phyloP scores from a whole-genome alignment of 1,140 invertebrate species.

The Ceratina calcarata region DNA sequence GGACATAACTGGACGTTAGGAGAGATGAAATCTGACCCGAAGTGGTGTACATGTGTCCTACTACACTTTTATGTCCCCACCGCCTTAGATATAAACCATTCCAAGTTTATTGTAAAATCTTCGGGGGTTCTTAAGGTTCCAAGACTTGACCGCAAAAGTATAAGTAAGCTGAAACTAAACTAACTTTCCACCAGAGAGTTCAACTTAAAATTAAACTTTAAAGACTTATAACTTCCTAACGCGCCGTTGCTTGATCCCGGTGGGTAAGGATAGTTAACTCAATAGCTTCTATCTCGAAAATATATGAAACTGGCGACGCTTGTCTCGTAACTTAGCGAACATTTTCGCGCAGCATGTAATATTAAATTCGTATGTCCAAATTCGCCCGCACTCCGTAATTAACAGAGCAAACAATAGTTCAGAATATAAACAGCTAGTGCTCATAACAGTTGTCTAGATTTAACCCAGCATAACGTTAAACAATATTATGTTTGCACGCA shows the following conservation, averaged over 20 bases:
- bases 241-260: conserved; percentile 56
- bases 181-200: conserved; percentile 57
- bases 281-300: conserved; percentile 49
- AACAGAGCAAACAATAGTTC: background rate
- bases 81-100: conserved; percentile 55
- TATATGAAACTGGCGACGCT: conserved; percentile 23
- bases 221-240: conserved; percentile 72
- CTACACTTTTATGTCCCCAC: conserved; percentile 1
- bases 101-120: conserved; percentile 64
- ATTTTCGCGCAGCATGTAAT: conserved; percentile 25
- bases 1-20: too few relatives aligned
- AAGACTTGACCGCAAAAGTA: conserved; percentile 61
- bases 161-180: conserved; percentile 66
- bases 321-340: background rate
- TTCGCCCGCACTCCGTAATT: background rate
- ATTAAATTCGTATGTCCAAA: conserved; percentile 10
- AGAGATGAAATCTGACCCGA: background rate
- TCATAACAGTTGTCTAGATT: background rate
- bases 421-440: background rate
- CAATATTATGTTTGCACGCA: background rate
- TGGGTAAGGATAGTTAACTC: conserved; percentile 60
- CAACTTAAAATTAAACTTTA: conserved; percentile 73
- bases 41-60: background rate
- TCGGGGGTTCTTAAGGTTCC: conserved; percentile 61
- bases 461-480: background rate